Evolutionary conservation across 2,113 vertebrate species (phyloP).

Genomic region (Dermatemys mawii): DNA sequence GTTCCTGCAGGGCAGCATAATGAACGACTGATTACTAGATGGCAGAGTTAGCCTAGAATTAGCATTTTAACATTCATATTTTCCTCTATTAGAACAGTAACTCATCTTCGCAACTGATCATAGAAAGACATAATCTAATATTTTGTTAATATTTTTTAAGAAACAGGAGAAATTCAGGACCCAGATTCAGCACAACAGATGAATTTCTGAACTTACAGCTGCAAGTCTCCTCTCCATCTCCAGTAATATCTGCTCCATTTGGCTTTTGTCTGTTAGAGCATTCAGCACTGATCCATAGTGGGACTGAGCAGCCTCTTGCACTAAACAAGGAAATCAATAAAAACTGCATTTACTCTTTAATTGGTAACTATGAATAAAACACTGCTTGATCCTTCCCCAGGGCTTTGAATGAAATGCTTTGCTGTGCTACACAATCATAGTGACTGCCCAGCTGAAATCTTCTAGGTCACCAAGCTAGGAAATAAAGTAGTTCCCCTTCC

Average conservation of each 20-base stretch:
- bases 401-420: background rate
- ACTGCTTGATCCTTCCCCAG: conserved; percentile 4
- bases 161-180: background rate
- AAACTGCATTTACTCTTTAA: conserved; percentile 49
- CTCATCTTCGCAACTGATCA: conserved; percentile 10
- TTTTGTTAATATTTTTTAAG: conserved; percentile 64
- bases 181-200: conserved; percentile 13
- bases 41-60: conserved; percentile 21
- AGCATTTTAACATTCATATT: conserved; percentile 39
- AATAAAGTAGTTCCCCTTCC: background rate
- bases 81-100: background rate
- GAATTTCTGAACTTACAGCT: conserved; percentile 72
- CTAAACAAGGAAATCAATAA: conserved; percentile 73
- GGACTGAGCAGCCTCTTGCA: conserved; percentile 72
- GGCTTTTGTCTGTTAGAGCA: conserved; percentile 70
- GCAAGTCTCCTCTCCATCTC: conserved; percentile 73
- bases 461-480: background rate
- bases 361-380: conserved; percentile 62
- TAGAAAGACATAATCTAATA: conserved; percentile 20
- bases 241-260: conserved; percentile 70
- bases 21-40: fast-evolving
- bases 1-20: background rate
- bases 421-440: background rate
- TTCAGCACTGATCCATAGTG: conserved; percentile 68
- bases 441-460: background rate